Conservation (phyloP, 2,888 invertebrate genomes). For the Andrena marginata region DNA sequence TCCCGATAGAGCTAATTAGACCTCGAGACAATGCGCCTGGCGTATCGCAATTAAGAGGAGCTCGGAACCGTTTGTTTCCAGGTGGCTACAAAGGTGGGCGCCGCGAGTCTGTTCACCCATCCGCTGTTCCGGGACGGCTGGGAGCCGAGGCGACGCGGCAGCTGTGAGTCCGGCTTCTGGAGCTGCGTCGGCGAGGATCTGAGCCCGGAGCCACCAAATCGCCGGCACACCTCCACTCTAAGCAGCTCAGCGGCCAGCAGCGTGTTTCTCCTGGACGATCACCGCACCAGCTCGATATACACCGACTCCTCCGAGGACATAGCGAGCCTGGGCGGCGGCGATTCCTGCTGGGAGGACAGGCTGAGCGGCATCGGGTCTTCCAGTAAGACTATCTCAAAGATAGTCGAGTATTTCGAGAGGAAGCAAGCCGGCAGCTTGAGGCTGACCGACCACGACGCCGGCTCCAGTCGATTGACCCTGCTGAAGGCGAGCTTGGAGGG, state of each 20-base stretch:
- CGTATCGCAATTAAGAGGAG: neutral
- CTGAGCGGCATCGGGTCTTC: conserved; percentile 86
- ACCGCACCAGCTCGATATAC: conserved; percentile 92
- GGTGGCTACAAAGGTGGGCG: conserved; percentile 85
- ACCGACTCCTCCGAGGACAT: conserved; percentile 95
- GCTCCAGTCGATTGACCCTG: conserved; percentile 79
- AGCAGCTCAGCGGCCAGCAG: conserved; percentile 86
- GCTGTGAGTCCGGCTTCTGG: conserved; percentile 96
- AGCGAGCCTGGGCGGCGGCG: conserved; percentile 92
- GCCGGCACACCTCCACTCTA: conserved; percentile 83
- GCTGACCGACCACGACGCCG: conserved; percentile 77
- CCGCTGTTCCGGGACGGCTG: conserved; percentile 86
- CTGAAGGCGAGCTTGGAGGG: conserved; percentile 82
- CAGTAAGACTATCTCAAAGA: conserved; percentile 89
- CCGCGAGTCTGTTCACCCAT: conserved; percentile 87
- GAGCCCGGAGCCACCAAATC: conserved; percentile 85
- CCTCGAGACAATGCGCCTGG: neutral
- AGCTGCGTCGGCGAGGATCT: conserved; percentile 94
- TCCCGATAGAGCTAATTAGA: conserved; percentile 4
- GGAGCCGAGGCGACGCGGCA: conserved; percentile 90
- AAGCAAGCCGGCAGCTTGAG: conserved; percentile 86
- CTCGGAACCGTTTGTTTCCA: conserved; percentile 53
- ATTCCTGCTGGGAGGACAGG: conserved; percentile 90
- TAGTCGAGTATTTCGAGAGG: conserved; percentile 95
- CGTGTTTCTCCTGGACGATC: conserved; percentile 88